Evolutionary conservation across 2,888 invertebrate genomes (phyloP).

Genomic region (Lasioglossum calceatum): DNA sequence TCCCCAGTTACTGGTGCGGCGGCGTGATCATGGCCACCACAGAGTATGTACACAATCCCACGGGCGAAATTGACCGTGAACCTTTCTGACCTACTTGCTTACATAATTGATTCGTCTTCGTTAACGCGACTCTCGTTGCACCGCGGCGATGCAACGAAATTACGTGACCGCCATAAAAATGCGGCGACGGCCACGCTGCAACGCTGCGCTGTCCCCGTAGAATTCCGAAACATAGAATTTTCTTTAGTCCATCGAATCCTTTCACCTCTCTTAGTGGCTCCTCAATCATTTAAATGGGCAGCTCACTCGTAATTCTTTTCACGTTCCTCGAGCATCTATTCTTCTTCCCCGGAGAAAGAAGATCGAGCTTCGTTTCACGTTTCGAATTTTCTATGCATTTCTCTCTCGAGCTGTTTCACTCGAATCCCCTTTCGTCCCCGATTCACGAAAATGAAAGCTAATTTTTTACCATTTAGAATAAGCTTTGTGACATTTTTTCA

Average conservation of each 20-base stretch:
- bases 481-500: too few relatives aligned
- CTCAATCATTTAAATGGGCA: background rate
- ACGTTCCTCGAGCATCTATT: slow-evolving; percentile 1
- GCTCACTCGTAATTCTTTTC: background rate
- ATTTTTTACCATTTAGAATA: too few relatives aligned
- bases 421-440: background rate
- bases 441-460: too few relatives aligned
- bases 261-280: background rate
- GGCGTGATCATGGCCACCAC: slow-evolving; percentile 42
- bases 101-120: slow-evolving; percentile 71
- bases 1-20: slow-evolving; percentile 49
- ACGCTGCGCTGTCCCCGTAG: slow-evolving; percentile 3
- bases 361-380: background rate
- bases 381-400: background rate
- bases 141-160: slow-evolving; percentile 54
- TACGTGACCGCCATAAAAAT: slow-evolving; percentile 44
- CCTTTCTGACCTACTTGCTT: slow-evolving; percentile 74
- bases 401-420: background rate
- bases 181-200: background rate
- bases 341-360: background rate
- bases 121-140: slow-evolving; percentile 48
- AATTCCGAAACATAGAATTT: slow-evolving; percentile 22
- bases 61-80: slow-evolving; percentile 72
- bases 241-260: background rate
- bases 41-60: slow-evolving; percentile 37